These are phyloP conservation scores for Dorcus parallelipipedus DNA, from an alignment of 2,888 invertebrate genomes.

Conservation along the genomic window DNA sequence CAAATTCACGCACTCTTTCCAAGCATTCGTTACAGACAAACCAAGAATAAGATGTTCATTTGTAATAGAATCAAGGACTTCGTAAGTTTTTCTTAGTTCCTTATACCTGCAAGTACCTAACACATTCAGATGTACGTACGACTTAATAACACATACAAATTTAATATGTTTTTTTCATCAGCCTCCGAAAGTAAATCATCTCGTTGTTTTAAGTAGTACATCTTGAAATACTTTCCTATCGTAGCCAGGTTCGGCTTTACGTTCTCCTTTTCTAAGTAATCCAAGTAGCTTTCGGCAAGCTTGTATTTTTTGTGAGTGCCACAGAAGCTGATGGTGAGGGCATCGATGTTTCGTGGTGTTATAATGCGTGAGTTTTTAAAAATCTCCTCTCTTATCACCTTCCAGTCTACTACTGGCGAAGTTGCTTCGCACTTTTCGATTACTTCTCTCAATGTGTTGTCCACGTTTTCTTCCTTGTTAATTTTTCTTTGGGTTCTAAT, in stretches of 20 bases:
- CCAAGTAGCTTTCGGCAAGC: constrained; percentile 57
- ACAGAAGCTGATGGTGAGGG: constrained; percentile 57
- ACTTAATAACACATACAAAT: constrained; percentile 43
- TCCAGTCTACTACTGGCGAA: constrained; percentile 38
- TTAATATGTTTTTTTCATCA: constrained; percentile 56
- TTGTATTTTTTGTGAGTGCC: constrained; percentile 47
- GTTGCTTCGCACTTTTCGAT: too few species aligned
- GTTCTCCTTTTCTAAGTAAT: constrained; percentile 52
- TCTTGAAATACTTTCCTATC: constrained; percentile 55
- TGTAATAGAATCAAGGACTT: constrained; percentile 58
- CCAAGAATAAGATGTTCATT: constrained; percentile 61
- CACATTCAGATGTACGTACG: neutral
- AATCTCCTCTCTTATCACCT: constrained; percentile 46
- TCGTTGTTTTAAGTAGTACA: constrained; percentile 50
- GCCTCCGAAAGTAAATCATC: constrained; percentile 42
- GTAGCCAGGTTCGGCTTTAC: constrained; percentile 57
- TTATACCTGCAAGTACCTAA: constrained; percentile 32
- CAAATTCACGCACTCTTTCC: constrained; percentile 60
- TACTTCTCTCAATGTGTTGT: too few species aligned
- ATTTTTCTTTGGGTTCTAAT: too few species aligned
- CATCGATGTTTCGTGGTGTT: constrained; percentile 58
- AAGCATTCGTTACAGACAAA: constrained; percentile 61
- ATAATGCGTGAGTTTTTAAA: constrained; percentile 45
- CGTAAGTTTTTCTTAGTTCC: constrained; percentile 52
- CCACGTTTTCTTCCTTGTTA: too few species aligned